Evolutionary conservation across 2,888 invertebrate species (phyloP), one percentile per base, ranked within the genome.

Genomic region (Metallyticus violacea): DNA sequence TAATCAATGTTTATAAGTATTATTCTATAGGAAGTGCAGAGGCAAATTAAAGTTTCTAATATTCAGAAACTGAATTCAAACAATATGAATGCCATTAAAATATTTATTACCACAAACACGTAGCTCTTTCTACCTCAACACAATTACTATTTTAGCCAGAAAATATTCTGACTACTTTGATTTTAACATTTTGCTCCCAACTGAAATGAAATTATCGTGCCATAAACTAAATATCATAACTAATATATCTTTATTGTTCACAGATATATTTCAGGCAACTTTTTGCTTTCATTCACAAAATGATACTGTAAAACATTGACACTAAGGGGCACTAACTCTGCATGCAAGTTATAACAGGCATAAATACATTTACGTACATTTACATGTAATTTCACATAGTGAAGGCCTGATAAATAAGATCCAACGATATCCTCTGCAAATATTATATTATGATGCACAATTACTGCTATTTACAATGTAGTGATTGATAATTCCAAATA

Each of bases 391-490:
- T 83, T 77, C 83, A 83, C 29, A 83, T 15, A 62, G 40, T 62
- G 27, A 27, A 22, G 26, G 62, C 26, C 26, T 40, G 76, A 82
- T 27, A 26, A 82, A 83, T 77, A 83, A 77, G 77, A n/a, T 83
- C 77, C 29, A 77, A 76, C 7, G 40, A 27, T 26, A 62, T 83
- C 27, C 28, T 28, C 27, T 27, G 77, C 28, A 22, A 9, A 40
- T 85, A 28, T 81, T 27, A 81, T 81, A 81, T 30, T 81, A 29
- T 25, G n/a, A 25, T 29, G 76, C 40, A 81, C 62, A 26, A 22
- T 85, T 27, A 85, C 76, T 85, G 81, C 79, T 85, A 85, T 85
- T 79, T 85, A 85, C 85, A 85, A 85, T 80, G 85, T 76, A 62
- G 7, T 80, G 79, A 85, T 62, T 82, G 26, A 22, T 76, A 25